Base-by-base conservation (phyloP, 2,888 invertebrate genomes). In the Diplazon laetatorius region DNA sequence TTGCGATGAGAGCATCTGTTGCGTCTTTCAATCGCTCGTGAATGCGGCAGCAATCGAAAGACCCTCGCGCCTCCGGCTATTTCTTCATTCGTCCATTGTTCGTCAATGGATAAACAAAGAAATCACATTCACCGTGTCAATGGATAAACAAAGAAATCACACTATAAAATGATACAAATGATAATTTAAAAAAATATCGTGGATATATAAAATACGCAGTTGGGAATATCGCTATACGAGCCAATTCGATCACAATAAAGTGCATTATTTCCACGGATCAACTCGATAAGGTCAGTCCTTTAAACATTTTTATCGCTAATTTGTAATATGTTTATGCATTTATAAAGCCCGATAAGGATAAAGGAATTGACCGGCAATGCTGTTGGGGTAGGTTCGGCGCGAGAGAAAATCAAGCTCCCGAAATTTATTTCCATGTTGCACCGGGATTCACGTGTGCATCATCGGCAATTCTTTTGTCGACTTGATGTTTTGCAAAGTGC, bases 1-100 rank as follows among this genome's bases (percentile, higher is more conserved):
- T 85, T 82, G 85, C 80, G 80, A 79, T 73, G 84, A 78, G 80
- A 62, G 44, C 52, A 50, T 83, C 59, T 30, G 25, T 14, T 44
- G 30, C 30, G 14, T 22, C 42, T 39, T 63, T 20, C 0, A n/a
- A 59, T 35, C 60, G 35, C 14, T 16, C 42, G 42, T 71, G 62
- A 70, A 75, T 59, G 60, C n/a, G n/a, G n/a, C n/a, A n/a, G 35
- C 20, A 48, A 46, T 62, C 52, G 25, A 14, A 22, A 0, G 62
- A 65, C 48, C 66, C 18, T 55, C 22, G 42, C 18, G 55, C 37
- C 14, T 25, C 18, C 48, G 44, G 52, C 62, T 46, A 12, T 30
- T 62, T 52, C 30, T 30, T 59, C 18, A 22, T 39, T 44, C 50
- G 1, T 6, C 65, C 18, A 74, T 52, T 37, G 50, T 73, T 57